Base-by-base conservation (phyloP, 1,140 invertebrate species). In the Panonychus citri region DNA sequence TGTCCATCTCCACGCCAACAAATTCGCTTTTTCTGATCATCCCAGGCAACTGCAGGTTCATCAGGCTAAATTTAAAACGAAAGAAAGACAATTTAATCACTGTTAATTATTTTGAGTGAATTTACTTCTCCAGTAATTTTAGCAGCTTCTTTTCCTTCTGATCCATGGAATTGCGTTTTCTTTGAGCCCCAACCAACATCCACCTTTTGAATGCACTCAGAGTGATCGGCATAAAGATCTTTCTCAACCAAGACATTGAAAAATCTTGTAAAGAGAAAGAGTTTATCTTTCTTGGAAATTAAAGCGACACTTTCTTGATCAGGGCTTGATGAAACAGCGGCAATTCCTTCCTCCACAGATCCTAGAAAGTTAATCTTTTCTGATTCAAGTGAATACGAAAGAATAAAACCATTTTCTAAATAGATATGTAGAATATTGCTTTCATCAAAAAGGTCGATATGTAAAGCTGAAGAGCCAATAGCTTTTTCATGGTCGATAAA, bases 101-200 rank as follows among this genome's bases (percentile, higher is more conserved):
- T n/a, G n/a, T n/a, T n/a, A n/a, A n/a, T n/a, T n/a, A n/a, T n/a
- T n/a, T n/a, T n/a, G n/a, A n/a, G n/a, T 28, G 12, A 19, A 54
- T 48, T 26, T 50, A 58, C 56, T 34, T 58, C 53, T 24, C 26
- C 15, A 10, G 8, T 27, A 37, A 28, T 34, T 43, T 49, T 27
- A 15, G 81, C 81, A 34, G 82, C 82, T 59, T 75, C 69, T 71
- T 89, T 90, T 10, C 87, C 86, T 65, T 78, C 81, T 1, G 81
- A 81, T 3, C 89, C 88, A 72, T 93, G 87, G 69, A 94, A 95
- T 62, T 93, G 88, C 8, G 89, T 94, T 70, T 89, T 84, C 66
- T 90, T 91, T 59, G 83, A 87, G 1, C 89, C 89, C 89, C 88
- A 94, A 34, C 30, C 30, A 34, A 34, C 30, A 34, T 34, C 5